Percentiles rank a stretch among this genome's conserved stretches.
These are phyloP conservation scores for Myotis yumanensis DNA, from an alignment of 2,113 vertebrate species.

Conservation along the genomic window DNA sequence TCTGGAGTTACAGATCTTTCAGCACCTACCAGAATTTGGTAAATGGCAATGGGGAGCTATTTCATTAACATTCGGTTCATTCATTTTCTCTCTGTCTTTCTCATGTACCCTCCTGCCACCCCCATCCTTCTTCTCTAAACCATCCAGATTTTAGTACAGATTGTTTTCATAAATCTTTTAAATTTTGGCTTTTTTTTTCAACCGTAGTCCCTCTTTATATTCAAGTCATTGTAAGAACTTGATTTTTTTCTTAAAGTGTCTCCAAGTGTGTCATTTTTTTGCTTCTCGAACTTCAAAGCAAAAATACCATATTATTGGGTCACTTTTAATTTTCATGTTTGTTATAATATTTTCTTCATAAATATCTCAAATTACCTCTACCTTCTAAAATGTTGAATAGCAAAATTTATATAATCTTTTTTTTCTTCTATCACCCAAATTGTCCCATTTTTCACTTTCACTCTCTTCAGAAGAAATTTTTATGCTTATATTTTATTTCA, in stretches of 20 bases:
- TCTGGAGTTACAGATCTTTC: background rate
- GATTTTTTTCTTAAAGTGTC: background rate
- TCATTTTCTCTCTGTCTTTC: background rate
- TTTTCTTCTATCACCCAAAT: background rate
- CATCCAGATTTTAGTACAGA: background rate
- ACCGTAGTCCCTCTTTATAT: background rate
- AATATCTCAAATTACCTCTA: background rate
- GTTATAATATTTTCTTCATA: background rate
- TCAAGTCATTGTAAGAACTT: background rate
- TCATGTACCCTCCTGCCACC: background rate
- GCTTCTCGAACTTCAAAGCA: conserved; percentile 3
- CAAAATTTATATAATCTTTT: background rate
- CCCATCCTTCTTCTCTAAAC: background rate
- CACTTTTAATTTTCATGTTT: background rate
- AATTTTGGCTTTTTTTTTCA: background rate
- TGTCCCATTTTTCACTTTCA: background rate
- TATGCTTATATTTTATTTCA: background rate
- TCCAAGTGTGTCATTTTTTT: background rate
- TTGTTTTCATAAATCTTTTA: background rate
- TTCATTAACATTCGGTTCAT: background rate
- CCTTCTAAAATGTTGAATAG: background rate
- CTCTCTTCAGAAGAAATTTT: background rate
- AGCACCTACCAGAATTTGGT: background rate
- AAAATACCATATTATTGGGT: background rate
- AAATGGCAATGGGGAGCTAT: background rate